phyloP scores from a whole-genome alignment of 2,888 invertebrate species.

The Eumerus sabulonum region DNA sequence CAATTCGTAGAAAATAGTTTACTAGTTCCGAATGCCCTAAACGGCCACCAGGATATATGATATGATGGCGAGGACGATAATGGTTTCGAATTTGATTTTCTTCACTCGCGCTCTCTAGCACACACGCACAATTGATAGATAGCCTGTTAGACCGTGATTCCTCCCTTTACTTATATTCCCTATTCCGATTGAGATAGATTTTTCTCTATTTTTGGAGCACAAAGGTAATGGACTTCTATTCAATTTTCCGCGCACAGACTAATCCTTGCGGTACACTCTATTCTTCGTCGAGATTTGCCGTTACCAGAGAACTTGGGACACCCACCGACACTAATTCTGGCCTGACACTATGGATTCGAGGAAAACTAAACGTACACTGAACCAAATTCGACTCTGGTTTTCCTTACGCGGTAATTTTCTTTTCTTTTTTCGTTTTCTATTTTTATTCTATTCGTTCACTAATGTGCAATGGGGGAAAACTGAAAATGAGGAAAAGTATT shows the following conservation, averaged over 20 bases:
- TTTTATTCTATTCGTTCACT: slow-evolving; percentile 1
- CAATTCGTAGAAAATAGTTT: background rate
- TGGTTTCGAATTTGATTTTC: slow-evolving; percentile 32
- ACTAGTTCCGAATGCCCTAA: background rate
- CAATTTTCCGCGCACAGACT: slow-evolving; percentile 8
- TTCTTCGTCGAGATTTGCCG: slow-evolving; percentile 31
- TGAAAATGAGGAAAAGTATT: slow-evolving; percentile 17
- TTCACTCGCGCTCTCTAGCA: slow-evolving; percentile 13
- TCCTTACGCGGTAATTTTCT: too few relatives aligned
- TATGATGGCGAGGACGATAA: slow-evolving; percentile 33
- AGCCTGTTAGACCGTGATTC: too few relatives aligned
- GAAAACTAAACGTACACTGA: too few relatives aligned
- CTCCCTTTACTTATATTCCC: too few relatives aligned
- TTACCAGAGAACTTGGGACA: slow-evolving; percentile 47
- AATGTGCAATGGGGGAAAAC: background rate
- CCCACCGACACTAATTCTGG: slow-evolving; percentile 10
- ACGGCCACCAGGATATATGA: background rate
- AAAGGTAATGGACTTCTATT: slow-evolving; percentile 13
- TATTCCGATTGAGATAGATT: slow-evolving; percentile 19
- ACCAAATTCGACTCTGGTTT: slow-evolving; percentile 20
- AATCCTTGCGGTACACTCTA: slow-evolving; percentile 24
- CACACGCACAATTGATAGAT: background rate
- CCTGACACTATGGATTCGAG: too few relatives aligned
- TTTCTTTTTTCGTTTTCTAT: background rate
- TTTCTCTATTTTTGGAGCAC: slow-evolving; percentile 17